Percentiles rank a stretch among this genome's conserved stretches.
phyloP scores from a whole-genome alignment of 2,888 invertebrate genomes.

The Iselma pallidipennis region DNA sequence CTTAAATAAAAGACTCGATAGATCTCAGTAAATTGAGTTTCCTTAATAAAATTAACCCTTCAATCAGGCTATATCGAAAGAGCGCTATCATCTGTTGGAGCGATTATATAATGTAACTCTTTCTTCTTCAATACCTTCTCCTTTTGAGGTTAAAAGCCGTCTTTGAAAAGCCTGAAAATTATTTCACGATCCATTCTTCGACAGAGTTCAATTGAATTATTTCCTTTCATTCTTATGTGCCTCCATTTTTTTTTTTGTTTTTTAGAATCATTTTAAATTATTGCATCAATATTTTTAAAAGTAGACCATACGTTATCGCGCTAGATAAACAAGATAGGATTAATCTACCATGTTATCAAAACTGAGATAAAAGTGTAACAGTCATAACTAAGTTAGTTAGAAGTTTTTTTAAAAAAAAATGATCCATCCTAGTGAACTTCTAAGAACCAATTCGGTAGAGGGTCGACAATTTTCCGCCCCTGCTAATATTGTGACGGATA shows the following conservation, averaged over 20 bases:
- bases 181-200: not conserved
- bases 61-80: constrained; percentile 32
- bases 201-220: not conserved
- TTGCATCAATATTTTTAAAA: not conserved
- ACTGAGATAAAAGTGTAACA: not conserved
- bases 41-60: constrained; percentile 38
- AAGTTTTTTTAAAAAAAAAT: constrained; percentile 27
- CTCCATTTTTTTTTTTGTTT: not conserved
- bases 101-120: constrained; percentile 28
- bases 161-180: constrained; percentile 15
- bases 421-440: constrained; percentile 48
- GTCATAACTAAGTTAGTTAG: not conserved
- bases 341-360: not conserved
- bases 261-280: not conserved
- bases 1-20: constrained; percentile 31
- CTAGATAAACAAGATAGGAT: not conserved
- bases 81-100: constrained; percentile 18
- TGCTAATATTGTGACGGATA: constrained; percentile 32
- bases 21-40: constrained; percentile 35
- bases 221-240: not conserved
- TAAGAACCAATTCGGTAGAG: constrained; percentile 45
- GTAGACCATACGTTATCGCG: not conserved
- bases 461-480: constrained; percentile 45
- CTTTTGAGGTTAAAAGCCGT: constrained; percentile 23
- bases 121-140: constrained; percentile 21